These are phyloP conservation scores for Lynx canadensis DNA, from an alignment of 2,113 vertebrate species.

Conservation along the genomic window DNA sequence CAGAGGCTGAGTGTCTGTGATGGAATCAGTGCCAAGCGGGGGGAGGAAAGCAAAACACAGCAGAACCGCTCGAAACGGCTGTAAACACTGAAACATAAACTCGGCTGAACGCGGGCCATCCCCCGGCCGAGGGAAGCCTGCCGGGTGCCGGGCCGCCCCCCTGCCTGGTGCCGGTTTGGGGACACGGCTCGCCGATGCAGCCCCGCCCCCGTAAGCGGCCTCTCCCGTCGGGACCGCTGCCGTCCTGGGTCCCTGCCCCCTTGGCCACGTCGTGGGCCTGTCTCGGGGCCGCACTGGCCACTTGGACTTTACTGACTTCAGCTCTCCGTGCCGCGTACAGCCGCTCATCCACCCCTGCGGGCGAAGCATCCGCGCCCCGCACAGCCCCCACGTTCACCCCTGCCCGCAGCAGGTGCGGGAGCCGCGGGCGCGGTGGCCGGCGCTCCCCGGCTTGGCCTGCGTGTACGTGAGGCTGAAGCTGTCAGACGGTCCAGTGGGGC, in stretches of 20 bases:
- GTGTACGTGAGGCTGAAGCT: neutral
- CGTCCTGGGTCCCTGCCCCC: neutral
- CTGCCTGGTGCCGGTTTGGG: slow-evolving; percentile 7
- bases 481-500: neutral
- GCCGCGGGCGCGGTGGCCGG: accelerated
- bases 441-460: neutral
- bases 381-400: no score
- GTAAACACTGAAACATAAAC: slow-evolving; percentile 42
- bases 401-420: neutral
- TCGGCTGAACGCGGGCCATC: slow-evolving; percentile 19
- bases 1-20: neutral
- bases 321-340: neutral
- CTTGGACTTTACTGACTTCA: neutral
- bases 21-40: slow-evolving; percentile 42
- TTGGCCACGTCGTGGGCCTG: neutral
- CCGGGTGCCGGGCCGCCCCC: neutral
- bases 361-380: no score
- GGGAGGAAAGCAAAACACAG: slow-evolving; percentile 59
- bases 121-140: neutral
- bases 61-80: slow-evolving; percentile 25
- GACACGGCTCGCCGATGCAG: neutral
- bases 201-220: neutral
- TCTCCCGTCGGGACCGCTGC: neutral
- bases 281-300: neutral
- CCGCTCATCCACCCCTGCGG: neutral